Evolutionary conservation across 2,888 invertebrate species (phyloP), one percentile per base, ranked within the genome.

Genomic region (Sycophila texana): DNA sequence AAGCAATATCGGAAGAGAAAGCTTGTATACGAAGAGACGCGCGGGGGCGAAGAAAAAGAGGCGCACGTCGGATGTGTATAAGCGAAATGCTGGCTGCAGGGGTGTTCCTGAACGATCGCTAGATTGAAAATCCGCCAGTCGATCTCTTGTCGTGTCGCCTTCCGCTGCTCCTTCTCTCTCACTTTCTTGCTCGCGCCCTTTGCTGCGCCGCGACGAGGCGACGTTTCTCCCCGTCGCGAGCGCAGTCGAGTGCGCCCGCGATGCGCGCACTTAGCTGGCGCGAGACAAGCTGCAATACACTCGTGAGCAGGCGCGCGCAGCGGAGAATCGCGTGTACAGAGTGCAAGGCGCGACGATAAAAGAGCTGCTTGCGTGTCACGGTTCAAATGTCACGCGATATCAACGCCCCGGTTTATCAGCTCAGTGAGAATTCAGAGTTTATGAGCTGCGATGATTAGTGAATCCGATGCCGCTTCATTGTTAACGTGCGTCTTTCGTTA

Each of bases 41-140:
- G 55, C 7, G 55, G 22, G 26, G n/a, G 67, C 26, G 22, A 14
- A 16, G 26, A 20, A 53, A 60, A 10, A 47, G 20, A 47, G 10
- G 22, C 16, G n/a, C 12, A n/a, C 55, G 26, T 18, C 10, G 58
- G 20, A 58, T 53, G 55, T 66, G 58, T 72, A 81, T 68, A 74
- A 77, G 30, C 66, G 70, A 77, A 77, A 75, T 47, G 47, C n/a
- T 81, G 57, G 71, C 71, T 63, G 78, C 63, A 73, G 75, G 39
- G 60, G 22, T 81, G 75, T 77, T 78, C 68, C 55, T 73, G 78
- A 81, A 60, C 68, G 81, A 78, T 73, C 68, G 65, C 75, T 68
- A 75, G 75, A 81, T 81, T 81, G 78, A 81, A 81, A 81, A 81
- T 81, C 72, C 72, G 67, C 58, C 65, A 77, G 77, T 77, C 80